Base-by-base conservation (phyloP, 2,113 vertebrate species). In the Rhinolophus ferrumequinum region DNA sequence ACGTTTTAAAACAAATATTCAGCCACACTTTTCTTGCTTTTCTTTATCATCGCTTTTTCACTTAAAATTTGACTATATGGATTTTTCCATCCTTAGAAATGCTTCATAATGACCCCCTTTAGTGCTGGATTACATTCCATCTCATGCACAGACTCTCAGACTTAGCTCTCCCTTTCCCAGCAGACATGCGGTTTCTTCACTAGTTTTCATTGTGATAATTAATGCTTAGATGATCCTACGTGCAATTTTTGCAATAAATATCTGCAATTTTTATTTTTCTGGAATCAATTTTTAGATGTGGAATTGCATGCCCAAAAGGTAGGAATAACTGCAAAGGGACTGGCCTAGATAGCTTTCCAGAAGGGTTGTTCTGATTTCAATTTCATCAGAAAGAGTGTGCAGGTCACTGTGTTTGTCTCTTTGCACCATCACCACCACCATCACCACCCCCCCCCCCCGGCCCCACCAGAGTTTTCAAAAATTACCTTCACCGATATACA, bases 201-300 rank as follows among this genome's bases (percentile, higher is more conserved):
- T 44, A 1, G 47, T 58, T 94, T 66, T 52, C 24, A 67, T 5
- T 41, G n/a, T 47, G 24, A 62, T 70, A 93, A 69, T 54, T 88
- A 90, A 84, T 11, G 38, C 58, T 47, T 70, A 72, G 24, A n/a
- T 16, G 35, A 82, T 82, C 24, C 44, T 73, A 76, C 73, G 52
- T 87, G 30, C 50, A 62, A 60, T 44, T 85, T 75, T 84, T 60
- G 62, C 80, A 47, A 64, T 83, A 83, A 83, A 64, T 44, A 81
- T 77, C 62, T 87, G 30, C n/a, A 67, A 35, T 38, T 85, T 97
- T 66, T 82, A 52, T 90, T 90, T 69, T 79, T 30, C 62, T 22
- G 14, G 64, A 69, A 83, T 77, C 47, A 35, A 35, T 69, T 93
- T 94, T 75, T 86, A 75, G 35, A 58, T 47, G 3, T 94, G 54